Conservation (phyloP, 2,888 invertebrate genomes). For the Drosophila austrosaltans region DNA sequence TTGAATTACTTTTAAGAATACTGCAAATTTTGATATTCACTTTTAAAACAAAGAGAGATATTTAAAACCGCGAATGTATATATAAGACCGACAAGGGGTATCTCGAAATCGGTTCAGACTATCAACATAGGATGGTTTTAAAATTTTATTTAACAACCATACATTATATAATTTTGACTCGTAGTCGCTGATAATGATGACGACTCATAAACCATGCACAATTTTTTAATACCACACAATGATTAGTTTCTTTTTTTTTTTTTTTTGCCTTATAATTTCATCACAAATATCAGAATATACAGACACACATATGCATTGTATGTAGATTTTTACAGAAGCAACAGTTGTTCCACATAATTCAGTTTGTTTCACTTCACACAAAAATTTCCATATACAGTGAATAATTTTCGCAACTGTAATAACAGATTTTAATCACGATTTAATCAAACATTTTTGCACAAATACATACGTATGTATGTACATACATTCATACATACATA, state of each 20-base stretch:
- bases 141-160: slow-evolving; percentile 2
- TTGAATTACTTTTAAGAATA: too few species aligned
- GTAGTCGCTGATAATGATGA: background rate
- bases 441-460: slow-evolving; percentile 23
- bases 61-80: too few species aligned
- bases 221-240: background rate
- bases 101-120: background rate
- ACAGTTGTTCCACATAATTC: slow-evolving; percentile 11
- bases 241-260: slow-evolving; percentile 1
- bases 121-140: background rate
- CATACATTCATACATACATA: background rate
- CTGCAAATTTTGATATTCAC: too few species aligned
- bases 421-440: slow-evolving; percentile 23
- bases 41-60: too few species aligned
- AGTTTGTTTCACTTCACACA: slow-evolving; percentile 21
- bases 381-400: slow-evolving; percentile 2
- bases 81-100: background rate
- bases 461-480: background rate
- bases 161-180: slow-evolving; percentile 6
- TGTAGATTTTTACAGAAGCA: background rate
- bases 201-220: slow-evolving; percentile 6
- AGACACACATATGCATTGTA: background rate
- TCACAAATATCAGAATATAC: background rate
- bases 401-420: slow-evolving; percentile 19
- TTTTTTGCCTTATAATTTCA: slow-evolving; percentile 1